These are phyloP conservation scores for Schizaphis graminum DNA, from an alignment of 2,888 invertebrate species.

Conservation along the genomic window DNA sequence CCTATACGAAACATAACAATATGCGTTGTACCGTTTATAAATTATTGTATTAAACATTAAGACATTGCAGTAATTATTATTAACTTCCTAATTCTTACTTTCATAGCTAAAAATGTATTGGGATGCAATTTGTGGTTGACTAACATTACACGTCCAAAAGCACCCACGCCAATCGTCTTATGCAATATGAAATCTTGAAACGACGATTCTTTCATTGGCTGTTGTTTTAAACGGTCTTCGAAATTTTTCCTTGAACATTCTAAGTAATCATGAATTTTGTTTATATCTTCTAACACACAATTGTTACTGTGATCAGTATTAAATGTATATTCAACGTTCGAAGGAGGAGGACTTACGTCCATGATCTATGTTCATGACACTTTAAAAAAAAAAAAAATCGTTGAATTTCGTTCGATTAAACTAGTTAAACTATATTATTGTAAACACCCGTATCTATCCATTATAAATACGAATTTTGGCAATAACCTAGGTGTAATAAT, in stretches of 20 bases:
- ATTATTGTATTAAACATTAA: neutral
- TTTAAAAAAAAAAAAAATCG: too few species aligned
- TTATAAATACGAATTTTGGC: neutral
- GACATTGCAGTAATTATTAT: neutral
- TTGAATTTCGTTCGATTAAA: neutral
- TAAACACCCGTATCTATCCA: neutral
- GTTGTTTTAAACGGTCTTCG: neutral
- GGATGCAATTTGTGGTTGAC: constrained; percentile 24
- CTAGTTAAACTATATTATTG: neutral
- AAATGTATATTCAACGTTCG: neutral
- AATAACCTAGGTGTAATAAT: neutral
- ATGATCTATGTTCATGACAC: too few species aligned
- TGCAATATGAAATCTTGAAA: neutral
- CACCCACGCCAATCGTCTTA: constrained; percentile 9
- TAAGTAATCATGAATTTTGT: neutral
- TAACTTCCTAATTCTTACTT: neutral
- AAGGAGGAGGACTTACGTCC: neutral
- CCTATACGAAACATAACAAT: neutral
- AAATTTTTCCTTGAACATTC: neutral
- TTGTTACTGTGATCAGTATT: neutral
- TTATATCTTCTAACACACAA: neutral
- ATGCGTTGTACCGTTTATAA: neutral
- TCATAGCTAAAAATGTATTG: neutral
- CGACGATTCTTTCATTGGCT: neutral
- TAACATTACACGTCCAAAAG: constrained; percentile 27